A percentile compares a stretch with the other conserved stretches of the same genome.
Conservation (phyloP, 2,113 vertebrate genomes). For the Sturnus vulgaris region DNA sequence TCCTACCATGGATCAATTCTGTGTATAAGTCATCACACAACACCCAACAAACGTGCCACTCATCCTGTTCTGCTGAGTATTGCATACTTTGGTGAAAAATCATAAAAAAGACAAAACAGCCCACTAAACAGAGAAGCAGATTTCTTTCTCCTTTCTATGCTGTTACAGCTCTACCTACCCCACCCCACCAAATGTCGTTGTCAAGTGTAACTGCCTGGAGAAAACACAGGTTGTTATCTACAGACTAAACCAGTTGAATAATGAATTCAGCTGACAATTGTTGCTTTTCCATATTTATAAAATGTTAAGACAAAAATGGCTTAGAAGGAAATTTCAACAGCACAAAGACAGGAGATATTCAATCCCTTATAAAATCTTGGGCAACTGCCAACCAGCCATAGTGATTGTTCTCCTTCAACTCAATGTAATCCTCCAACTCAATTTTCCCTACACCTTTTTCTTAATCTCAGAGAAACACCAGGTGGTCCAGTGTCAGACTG, state of each 20-base stretch:
- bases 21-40: not conserved
- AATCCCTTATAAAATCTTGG: not conserved
- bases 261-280: not conserved
- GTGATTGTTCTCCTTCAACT: not conserved
- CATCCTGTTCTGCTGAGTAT: not conserved
- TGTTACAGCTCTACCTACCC: not conserved
- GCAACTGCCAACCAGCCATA: not conserved
- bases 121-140: not conserved
- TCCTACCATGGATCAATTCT: not conserved
- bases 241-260: not conserved
- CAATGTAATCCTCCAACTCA: not conserved
- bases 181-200: not conserved
- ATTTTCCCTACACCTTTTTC: not conserved
- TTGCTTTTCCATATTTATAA: not conserved
- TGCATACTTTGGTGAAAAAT: not conserved
- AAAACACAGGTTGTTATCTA: not conserved
- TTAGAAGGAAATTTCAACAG: not conserved
- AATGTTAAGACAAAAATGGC: not conserved
- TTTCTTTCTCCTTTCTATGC: not conserved
- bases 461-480: not conserved
- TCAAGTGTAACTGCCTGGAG: not conserved
- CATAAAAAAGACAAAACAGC: not conserved
- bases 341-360: not conserved
- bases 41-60: fast-evolving
- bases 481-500: not conserved